A percentile compares a stretch with the other conserved stretches of the same genome.
phyloP scores from a whole-genome alignment of 2,797 vertebrate species.

The Oophaga sylvatica region DNA sequence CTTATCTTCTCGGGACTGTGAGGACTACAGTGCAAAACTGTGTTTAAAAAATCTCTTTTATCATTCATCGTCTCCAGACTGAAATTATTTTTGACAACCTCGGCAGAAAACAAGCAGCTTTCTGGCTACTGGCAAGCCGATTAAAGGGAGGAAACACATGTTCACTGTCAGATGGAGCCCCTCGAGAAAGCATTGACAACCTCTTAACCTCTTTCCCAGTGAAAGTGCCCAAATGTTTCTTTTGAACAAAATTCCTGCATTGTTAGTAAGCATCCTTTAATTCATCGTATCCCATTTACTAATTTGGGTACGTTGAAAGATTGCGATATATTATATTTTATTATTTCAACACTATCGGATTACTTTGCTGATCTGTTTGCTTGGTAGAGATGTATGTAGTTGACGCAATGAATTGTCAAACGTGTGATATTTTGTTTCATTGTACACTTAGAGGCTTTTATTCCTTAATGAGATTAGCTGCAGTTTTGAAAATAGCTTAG shows the following conservation, averaged over 20 bases:
- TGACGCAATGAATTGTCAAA: constrained; percentile 27
- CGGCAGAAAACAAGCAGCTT: constrained; percentile 84
- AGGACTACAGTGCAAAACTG: constrained; percentile 79
- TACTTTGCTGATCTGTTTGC: constrained; percentile 60
- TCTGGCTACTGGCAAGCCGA: constrained; percentile 84
- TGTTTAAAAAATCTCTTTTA: constrained; percentile 84
- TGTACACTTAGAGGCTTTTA: background rate
- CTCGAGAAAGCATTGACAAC: constrained; percentile 83
- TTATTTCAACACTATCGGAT: constrained; percentile 58
- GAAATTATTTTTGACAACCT: constrained; percentile 88
- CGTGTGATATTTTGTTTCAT: constrained; percentile 11
- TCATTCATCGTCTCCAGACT: constrained; percentile 85
- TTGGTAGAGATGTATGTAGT: constrained; percentile 11
- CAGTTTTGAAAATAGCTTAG: constrained; percentile 12
- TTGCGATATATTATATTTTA: constrained; percentile 61
- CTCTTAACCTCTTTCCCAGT: constrained; percentile 84
- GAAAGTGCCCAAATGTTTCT: constrained; percentile 82
- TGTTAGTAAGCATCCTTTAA: constrained; percentile 78
- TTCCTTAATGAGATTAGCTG: constrained; percentile 19
- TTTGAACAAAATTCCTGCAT: constrained; percentile 77
- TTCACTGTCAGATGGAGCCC: constrained; percentile 86
- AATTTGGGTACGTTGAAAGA: constrained; percentile 66
- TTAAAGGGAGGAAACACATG: constrained; percentile 94
- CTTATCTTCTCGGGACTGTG: constrained; percentile 77
- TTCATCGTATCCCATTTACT: constrained; percentile 66